A percentile compares a stretch with the other conserved stretches of the same genome.
phyloP scores from a whole-genome alignment of 2,888 invertebrate genomes.

The Silvanus unidentatus region DNA sequence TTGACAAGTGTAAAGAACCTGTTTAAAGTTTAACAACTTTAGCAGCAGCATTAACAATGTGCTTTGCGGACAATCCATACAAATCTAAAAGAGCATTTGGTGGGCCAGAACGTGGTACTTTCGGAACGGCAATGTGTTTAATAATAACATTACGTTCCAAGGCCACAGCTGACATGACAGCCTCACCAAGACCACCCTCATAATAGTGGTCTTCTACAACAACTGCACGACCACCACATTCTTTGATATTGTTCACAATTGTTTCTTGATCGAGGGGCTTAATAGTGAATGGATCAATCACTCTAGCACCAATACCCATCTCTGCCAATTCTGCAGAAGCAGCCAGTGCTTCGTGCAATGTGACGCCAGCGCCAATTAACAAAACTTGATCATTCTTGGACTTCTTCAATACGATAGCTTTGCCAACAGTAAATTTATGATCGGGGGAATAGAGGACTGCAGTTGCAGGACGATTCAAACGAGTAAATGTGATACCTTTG shows the following conservation, averaged over 20 bases:
- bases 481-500: slow-evolving; percentile 85
- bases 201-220: slow-evolving; percentile 98
- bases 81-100: slow-evolving; percentile 77
- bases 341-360: slow-evolving; percentile 81
- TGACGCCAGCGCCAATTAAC: slow-evolving; percentile 89
- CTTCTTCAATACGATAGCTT: slow-evolving; percentile 72
- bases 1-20: background rate
- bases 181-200: slow-evolving; percentile 94
- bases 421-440: slow-evolving; percentile 74
- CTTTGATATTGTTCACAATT: slow-evolving; percentile 69
- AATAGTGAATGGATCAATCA: slow-evolving; percentile 93
- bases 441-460: slow-evolving; percentile 80
- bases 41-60: slow-evolving; percentile 65
- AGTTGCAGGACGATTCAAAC: slow-evolving; percentile 90
- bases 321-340: slow-evolving; percentile 73
- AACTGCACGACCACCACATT: slow-evolving; percentile 74
- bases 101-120: slow-evolving; percentile 90
- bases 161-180: slow-evolving; percentile 78
- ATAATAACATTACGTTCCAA: slow-evolving; percentile 64
- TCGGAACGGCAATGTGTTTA: slow-evolving; percentile 72
- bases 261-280: slow-evolving; percentile 86
- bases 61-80: slow-evolving; percentile 81
- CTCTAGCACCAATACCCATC: slow-evolving; percentile 67
- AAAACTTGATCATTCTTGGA: slow-evolving; percentile 73
- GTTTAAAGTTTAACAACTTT: slow-evolving; percentile 50